These are phyloP conservation scores for Meda fulgida DNA, from an alignment of 2,797 vertebrate species.

Conservation along the genomic window DNA sequence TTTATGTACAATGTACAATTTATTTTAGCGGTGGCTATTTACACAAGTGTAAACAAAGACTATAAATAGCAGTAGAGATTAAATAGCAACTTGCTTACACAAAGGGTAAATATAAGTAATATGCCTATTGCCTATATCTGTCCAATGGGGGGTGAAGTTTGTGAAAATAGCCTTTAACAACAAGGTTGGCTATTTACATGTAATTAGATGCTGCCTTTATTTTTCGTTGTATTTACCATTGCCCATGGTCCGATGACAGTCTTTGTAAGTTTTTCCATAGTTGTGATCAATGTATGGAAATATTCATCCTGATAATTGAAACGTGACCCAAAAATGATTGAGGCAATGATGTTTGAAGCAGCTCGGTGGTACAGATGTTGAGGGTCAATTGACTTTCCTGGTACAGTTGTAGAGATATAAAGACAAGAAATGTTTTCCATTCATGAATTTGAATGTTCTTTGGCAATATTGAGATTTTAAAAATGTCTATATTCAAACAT, in stretches of 20 bases:
- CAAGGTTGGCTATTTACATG: not conserved
- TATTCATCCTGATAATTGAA: constrained; percentile 42
- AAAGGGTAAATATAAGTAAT: not conserved
- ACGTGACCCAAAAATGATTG: constrained; percentile 40
- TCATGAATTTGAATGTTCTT: not conserved
- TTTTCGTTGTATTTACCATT: constrained; percentile 39
- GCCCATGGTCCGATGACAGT: constrained; percentile 30
- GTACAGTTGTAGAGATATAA: not conserved
- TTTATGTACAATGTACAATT: not conserved
- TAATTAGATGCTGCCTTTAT: not conserved
- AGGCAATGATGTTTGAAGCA: constrained; percentile 47
- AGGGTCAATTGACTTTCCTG: constrained; percentile 26
- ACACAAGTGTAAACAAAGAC: not conserved
- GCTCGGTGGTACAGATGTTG: constrained; percentile 40
- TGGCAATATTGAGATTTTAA: not conserved
- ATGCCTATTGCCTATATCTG: not conserved
- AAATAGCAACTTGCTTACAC: not conserved
- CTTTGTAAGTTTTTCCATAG: not conserved
- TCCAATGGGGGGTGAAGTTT: not conserved
- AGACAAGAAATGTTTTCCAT: not conserved
- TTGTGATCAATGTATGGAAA: constrained; percentile 39
- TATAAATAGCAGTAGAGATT: not conserved
- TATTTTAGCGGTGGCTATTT: not conserved
- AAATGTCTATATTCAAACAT: not conserved
- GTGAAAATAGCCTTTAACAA: not conserved